Conservation (phyloP, 2,113 vertebrate species). For the Otolemur garnettii region DNA sequence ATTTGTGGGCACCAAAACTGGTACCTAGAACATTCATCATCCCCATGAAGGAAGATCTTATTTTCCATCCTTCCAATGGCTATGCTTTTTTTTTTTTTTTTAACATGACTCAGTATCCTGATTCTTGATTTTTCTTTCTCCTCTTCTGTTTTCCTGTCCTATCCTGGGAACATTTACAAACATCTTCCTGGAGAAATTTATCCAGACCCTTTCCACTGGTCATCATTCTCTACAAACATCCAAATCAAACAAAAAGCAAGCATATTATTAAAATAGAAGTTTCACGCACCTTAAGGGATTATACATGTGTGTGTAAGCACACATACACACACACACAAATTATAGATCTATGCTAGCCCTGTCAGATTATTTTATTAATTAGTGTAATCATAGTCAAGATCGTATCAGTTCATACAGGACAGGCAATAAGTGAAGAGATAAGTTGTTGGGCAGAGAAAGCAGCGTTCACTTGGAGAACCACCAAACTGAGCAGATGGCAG, state of each 20-base stretch:
- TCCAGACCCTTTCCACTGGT: background rate
- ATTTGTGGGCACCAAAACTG: background rate
- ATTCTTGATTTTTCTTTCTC: background rate
- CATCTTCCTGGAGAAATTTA: background rate
- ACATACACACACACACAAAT: background rate
- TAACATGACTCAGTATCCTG: background rate
- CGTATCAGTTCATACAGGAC: background rate
- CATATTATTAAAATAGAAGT: background rate
- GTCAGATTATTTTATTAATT: background rate
- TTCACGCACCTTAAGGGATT: background rate
- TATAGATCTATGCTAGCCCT: background rate
- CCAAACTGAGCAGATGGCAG: background rate
- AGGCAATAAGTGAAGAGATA: background rate
- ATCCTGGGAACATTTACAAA: background rate
- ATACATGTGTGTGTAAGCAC: background rate
- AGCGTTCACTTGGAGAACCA: background rate
- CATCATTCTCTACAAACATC: background rate
- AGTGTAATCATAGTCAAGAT: background rate
- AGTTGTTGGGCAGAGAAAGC: background rate
- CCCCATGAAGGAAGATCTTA: background rate
- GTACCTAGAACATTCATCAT: background rate
- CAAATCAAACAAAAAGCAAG: background rate
- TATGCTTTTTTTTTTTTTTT: background rate
- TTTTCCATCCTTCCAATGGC: background rate
- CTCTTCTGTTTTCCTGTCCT: background rate